These are phyloP conservation scores for Trichonephila clavipes DNA, from an alignment of 1,140 invertebrate species.

Conservation along the genomic window DNA sequence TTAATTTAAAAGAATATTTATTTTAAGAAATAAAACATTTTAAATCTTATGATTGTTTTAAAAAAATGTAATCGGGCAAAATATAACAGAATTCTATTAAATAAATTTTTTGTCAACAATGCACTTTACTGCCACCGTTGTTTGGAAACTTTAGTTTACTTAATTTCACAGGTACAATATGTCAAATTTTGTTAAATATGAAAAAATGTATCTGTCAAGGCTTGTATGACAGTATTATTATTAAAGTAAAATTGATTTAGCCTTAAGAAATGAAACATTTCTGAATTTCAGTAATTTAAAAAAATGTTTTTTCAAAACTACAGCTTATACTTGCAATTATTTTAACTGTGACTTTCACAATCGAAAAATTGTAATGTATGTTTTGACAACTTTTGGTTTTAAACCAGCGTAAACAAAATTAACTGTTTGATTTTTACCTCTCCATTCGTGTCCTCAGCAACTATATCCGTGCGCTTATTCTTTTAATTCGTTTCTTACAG, in stretches of 20 bases:
- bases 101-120: conserved; percentile 32
- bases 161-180: too few species aligned
- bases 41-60: not conserved
- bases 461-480: not conserved
- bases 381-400: conserved; percentile 30
- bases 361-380: not conserved
- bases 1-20: not conserved
- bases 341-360: not conserved
- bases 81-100: not conserved
- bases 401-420: conserved; percentile 25
- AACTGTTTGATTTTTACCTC: not conserved
- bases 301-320: too few species aligned
- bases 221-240: too few species aligned
- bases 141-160: not conserved
- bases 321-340: too few species aligned
- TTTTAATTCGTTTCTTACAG: not conserved
- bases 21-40: not conserved
- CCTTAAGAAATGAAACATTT: too few species aligned
- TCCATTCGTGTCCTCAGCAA: too few species aligned
- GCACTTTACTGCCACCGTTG: not conserved
- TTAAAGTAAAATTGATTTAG: too few species aligned
- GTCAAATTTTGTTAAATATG: too few species aligned
- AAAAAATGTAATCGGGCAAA: not conserved
- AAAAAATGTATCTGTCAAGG: too few species aligned
- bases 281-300: too few species aligned